Evolutionary conservation across 2,113 vertebrate genomes (phyloP), one percentile per base, ranked within the genome.

Genomic region (Engystomops pustulosus): DNA sequence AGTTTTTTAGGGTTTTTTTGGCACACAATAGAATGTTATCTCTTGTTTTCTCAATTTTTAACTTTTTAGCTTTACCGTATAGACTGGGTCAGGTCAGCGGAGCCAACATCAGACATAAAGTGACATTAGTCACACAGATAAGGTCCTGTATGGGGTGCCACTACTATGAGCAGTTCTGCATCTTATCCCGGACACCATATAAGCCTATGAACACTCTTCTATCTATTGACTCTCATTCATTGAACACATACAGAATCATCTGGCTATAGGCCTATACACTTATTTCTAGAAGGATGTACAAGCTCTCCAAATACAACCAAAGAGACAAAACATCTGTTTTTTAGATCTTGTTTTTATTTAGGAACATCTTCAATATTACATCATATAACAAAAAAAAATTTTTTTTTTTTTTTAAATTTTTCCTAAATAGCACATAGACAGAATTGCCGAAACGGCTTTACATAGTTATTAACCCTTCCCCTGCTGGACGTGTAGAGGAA

Each of bases 341-440:
- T 92, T 92, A 94, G 94, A 94, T 91, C 87, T 93, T n/a, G n/a
- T n/a, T n/a, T 91, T 95, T 94, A 95, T 94, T 94, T 94, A 95
- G 93, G 94, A 96, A 96, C 95, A 91, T 95, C 91, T 91, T 92
- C 88, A 88, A 95, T 95, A 96, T 95, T 94, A 90, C 94, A 93
- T 93, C 94, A 93, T 92, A 89, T 91, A 93, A 92, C 94, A 95
- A 92, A 95, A 93, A 91, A 94, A 92, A 92, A 86, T 90, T 91
- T 91, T 93, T 90, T 11, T 11, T 27, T 27, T 27, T 60, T 25
- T 60, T 91, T n/a, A n/a, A n/a, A n/a, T n/a, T n/a, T n/a, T n/a
- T n/a, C 90, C 93, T 91, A 92, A 91, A 90, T 93, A 92, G 90
- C 91, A 94, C 90, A 87, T 93, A 91, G 93, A 94, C 92, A 92